phyloP scores from a whole-genome alignment of 2,797 vertebrate genomes.

The Alauda arvensis region DNA sequence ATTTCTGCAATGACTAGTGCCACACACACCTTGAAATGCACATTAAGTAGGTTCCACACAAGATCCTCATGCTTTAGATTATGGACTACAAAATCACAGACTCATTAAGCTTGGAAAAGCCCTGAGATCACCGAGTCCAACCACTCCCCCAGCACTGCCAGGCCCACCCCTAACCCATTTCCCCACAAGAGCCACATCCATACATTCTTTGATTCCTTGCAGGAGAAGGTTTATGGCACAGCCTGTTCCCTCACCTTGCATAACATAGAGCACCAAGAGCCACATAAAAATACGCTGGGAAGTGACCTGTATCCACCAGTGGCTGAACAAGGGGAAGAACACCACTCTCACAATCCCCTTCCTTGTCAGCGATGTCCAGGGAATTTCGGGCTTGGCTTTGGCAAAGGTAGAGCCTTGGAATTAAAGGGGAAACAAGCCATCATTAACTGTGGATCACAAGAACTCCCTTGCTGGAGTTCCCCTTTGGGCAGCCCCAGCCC shows the following conservation, averaged over 20 bases:
- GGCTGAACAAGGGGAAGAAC: conserved; percentile 92
- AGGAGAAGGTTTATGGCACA: neutral
- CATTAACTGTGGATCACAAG: neutral
- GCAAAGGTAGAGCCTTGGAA: conserved; percentile 91
- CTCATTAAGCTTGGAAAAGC: neutral
- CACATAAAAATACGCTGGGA: conserved; percentile 86
- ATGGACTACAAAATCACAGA: neutral
- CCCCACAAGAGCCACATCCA: neutral
- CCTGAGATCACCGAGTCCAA: neutral
- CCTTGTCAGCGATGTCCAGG: conserved; percentile 90
- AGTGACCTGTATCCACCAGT: conserved; percentile 97
- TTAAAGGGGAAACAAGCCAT: neutral
- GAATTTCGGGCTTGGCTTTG: conserved; percentile 95
- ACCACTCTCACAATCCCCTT: conserved; percentile 94
- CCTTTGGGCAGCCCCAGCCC: neutral
- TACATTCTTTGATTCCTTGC: neutral
- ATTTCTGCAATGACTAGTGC: neutral
- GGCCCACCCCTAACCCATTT: neutral
- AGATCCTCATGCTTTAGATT: neutral
- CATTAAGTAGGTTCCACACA: neutral
- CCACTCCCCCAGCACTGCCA: neutral
- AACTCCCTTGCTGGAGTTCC: no score
- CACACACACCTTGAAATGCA: neutral
- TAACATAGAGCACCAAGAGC: conserved; percentile 88
- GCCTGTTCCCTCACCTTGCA: conserved; percentile 82